Evolutionary conservation across 2,797 vertebrate species (phyloP).

Genomic region (Pantherophis vulpinus): DNA sequence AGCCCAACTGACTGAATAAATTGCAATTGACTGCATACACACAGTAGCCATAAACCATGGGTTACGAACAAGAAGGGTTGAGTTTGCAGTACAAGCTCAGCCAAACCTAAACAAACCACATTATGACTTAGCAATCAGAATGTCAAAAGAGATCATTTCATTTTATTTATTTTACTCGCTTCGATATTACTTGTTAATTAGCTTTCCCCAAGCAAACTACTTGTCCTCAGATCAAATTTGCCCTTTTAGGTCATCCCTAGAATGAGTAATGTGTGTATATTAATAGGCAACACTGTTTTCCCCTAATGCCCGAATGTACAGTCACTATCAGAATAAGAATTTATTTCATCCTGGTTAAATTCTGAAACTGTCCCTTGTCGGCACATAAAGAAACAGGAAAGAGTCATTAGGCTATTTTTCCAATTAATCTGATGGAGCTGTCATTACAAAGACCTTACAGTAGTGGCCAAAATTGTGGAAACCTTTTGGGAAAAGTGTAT

Average conservation of each 20-base stretch:
- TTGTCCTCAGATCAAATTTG: not conserved
- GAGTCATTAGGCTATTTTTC: not conserved
- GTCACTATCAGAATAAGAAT: not conserved
- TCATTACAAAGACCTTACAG: conserved; percentile 14
- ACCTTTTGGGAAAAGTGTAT: no score
- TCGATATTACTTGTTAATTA: not conserved
- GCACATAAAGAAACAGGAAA: not conserved
- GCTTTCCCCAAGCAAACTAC: not conserved
- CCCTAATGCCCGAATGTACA: not conserved
- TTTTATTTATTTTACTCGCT: not conserved
- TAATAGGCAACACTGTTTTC: not conserved
- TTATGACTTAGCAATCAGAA: not conserved
- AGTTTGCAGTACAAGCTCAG: not conserved
- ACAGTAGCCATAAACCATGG: not conserved
- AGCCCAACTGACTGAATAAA: not conserved
- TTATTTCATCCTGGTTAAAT: not conserved
- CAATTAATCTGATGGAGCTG: conserved; percentile 16
- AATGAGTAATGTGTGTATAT: not conserved
- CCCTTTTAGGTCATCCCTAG: not conserved
- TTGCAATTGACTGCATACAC: not conserved
- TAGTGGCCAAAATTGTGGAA: no score
- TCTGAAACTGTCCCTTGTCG: not conserved
- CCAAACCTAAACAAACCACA: not conserved
- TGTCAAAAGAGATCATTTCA: not conserved
- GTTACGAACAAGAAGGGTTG: not conserved